Evolutionary conservation across 2,888 invertebrate species (phyloP).

Genomic region (Drosophila recens): DNA sequence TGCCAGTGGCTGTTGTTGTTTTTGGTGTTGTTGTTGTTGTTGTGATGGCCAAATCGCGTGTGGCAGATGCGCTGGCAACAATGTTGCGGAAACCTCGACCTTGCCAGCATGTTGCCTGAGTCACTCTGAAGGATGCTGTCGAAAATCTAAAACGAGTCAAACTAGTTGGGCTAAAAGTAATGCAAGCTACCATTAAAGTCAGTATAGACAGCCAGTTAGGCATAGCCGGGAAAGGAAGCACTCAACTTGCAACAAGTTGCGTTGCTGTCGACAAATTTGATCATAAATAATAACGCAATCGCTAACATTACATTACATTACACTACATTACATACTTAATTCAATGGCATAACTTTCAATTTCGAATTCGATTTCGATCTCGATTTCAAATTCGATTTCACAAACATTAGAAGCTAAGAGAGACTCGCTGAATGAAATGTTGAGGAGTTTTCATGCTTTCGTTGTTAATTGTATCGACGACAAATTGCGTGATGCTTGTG

Average conservation of each 20-base stretch:
- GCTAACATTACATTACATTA: constrained; percentile 1
- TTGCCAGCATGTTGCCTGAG: constrained; percentile 38
- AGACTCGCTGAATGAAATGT: constrained; percentile 17
- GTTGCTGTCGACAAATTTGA: constrained; percentile 42
- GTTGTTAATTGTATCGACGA: constrained; percentile 49
- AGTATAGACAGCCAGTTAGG: constrained; percentile 10
- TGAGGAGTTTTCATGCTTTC: constrained; percentile 45
- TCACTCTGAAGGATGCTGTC: constrained; percentile 56
- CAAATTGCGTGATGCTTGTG: constrained; percentile 60
- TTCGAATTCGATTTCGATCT: constrained; percentile 39
- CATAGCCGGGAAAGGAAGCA: constrained; percentile 28
- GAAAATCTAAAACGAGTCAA: constrained; percentile 60
- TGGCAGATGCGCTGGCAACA: constrained; percentile 55
- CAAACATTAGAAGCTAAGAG: constrained; percentile 31
- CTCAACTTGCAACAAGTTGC: constrained; percentile 36
- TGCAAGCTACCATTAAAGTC: constrained; percentile 50
- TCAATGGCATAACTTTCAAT: constrained; percentile 62
- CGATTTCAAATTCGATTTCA: constrained; percentile 36
- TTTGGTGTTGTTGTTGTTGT: background rate
- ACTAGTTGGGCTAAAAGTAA: constrained; percentile 67
- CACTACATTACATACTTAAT: background rate
- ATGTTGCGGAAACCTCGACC: constrained; percentile 63
- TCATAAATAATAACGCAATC: constrained; percentile 56
- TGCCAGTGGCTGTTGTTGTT: constrained; percentile 16
- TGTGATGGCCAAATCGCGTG: constrained; percentile 53